Evolutionary conservation across 2,888 invertebrate genomes (phyloP), one percentile per base, ranked within the genome.

Genomic region (Carpatolechia fugitivella): DNA sequence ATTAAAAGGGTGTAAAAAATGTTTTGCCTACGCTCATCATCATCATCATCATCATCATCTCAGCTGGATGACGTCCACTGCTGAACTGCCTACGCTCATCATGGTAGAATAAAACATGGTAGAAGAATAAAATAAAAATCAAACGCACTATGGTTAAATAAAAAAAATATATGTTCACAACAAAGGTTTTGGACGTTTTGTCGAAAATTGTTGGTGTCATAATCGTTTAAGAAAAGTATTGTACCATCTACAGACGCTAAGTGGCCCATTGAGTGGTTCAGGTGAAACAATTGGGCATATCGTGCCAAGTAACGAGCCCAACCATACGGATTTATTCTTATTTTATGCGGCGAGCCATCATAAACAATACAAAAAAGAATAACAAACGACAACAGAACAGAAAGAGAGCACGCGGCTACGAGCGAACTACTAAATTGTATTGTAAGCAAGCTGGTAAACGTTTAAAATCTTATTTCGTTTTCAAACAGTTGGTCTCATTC

Each of bases 341-440:
- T 74, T 76, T 69, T 71, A 69, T 70, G 69, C 69, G 60, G 60
- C 69, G 62, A 68, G 66, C 68, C 69, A 70, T 75, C 69, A 68
- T 70, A 76, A 76, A 78, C 72, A 81, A 77, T 78, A 55, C 55
- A 58, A 58, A 78, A n/a, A 78, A 74, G 61, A 69, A 73, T 65
- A 62, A 66, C 63, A 67, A 71, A 67, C 65, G 66, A 74, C 74
- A 73, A 68, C 61, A 71, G 72, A 70, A 65, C 72, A 75, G 82
- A 83, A 78, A 81, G 83, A 85, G 81, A 82, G 74, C 78, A 76
- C 78, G 69, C 74, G 76, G 72, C 76, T 76, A 70, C 76, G 70
- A 79, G 79, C 80, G 78, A 83, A 80, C 83, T 80, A 85, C 86
- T 85, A 88, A 88, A 86, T 85, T 86, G 85, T 85, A 86, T 85